These are phyloP conservation scores for Solenodon paradoxus DNA, from an alignment of 2,113 vertebrate genomes.

Conservation along the genomic window DNA sequence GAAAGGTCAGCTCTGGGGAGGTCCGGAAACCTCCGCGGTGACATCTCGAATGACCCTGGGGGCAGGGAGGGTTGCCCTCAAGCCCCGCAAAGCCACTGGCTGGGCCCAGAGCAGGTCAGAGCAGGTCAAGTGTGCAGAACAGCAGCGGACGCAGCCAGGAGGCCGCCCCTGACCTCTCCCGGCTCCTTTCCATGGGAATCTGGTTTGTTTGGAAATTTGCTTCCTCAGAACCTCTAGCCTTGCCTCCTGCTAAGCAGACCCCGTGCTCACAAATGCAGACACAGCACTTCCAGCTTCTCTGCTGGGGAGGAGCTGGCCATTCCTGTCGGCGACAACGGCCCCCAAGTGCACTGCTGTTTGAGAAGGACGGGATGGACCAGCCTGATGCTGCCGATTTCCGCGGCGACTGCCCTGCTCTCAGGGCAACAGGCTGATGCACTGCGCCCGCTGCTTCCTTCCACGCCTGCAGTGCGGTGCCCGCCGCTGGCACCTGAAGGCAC, in stretches of 20 bases:
- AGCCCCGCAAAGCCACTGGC: background rate
- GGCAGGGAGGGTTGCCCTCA: background rate
- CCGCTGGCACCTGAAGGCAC: too few relatives aligned
- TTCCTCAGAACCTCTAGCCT: background rate
- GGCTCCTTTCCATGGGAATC: conserved; percentile 42
- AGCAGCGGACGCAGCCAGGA: background rate
- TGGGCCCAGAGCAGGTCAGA: background rate
- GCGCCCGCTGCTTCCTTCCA: too few relatives aligned
- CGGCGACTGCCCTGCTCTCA: too few relatives aligned
- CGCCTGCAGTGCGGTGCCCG: too few relatives aligned
- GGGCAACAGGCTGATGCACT: too few relatives aligned
- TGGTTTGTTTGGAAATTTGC: background rate
- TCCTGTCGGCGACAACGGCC: too few relatives aligned
- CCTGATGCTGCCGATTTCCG: too few relatives aligned
- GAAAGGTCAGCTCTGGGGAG: conserved; percentile 21
- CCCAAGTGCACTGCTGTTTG: background rate
- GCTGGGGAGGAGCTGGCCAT: accelerated
- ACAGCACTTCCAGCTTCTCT: accelerated
- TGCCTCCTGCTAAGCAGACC: background rate
- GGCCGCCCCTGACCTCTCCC: background rate
- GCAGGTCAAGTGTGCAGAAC: background rate
- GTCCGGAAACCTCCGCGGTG: background rate
- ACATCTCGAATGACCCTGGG: conserved; percentile 38
- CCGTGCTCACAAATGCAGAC: accelerated
- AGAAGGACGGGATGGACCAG: accelerated